Evolutionary conservation across 2,888 invertebrate genomes (phyloP).

Genomic region (Strigamia crassipes): DNA sequence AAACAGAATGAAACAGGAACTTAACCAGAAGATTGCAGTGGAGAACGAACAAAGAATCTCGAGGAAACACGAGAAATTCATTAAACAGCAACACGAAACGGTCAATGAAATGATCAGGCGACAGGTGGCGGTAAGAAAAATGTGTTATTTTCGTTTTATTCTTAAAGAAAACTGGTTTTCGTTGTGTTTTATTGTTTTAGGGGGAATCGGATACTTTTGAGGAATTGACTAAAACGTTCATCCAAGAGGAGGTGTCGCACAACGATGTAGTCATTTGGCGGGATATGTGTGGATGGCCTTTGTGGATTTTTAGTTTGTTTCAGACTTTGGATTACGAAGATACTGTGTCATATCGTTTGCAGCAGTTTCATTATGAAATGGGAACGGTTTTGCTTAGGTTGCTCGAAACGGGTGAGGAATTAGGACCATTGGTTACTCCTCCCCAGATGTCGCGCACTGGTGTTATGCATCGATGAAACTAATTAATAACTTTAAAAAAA

Average conservation of each 20-base stretch:
- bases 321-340: constrained; percentile 3
- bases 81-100: constrained; percentile 1
- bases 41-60: background rate
- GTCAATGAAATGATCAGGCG: background rate
- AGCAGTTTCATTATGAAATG: constrained; percentile 14
- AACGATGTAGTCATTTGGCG: background rate
- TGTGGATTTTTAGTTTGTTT: background rate
- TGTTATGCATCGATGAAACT: too few relatives aligned
- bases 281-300: background rate
- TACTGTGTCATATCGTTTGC: background rate
- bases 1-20: background rate
- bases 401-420: background rate
- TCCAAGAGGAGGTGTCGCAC: background rate
- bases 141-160: too few relatives aligned
- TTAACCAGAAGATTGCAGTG: background rate
- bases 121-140: background rate
- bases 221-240: background rate
- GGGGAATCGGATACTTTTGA: background rate
- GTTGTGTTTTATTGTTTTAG: too few relatives aligned
- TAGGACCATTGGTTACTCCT: too few relatives aligned
- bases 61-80: constrained; percentile 6
- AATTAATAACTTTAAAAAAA: too few relatives aligned
- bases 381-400: background rate
- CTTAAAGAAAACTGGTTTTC: too few relatives aligned
- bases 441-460: too few relatives aligned